These are phyloP conservation scores for Turritopsis rubra DNA, from an alignment of 30 jellyfish, hydroid and myxozoan genomes.

Conservation along the genomic window DNA sequence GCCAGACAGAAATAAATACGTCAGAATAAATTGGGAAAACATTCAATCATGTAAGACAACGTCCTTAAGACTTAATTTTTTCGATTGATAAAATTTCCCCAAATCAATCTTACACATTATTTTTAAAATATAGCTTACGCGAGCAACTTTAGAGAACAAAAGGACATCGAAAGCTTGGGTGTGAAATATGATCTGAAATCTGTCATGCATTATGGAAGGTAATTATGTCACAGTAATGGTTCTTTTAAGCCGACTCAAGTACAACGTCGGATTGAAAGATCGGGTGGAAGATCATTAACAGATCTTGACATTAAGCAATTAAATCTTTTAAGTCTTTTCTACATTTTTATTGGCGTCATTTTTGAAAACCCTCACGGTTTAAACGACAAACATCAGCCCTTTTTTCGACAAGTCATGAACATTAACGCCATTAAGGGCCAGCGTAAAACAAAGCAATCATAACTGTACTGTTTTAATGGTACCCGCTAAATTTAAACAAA, in stretches of 20 bases:
- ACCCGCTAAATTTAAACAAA: too few relatives aligned
- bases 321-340: too few relatives aligned
- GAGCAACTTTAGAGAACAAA: background rate
- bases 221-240: too few relatives aligned
- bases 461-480: too few relatives aligned
- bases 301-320: background rate
- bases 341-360: too few relatives aligned
- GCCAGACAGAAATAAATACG: background rate
- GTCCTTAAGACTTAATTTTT: background rate
- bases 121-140: background rate
- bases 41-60: background rate
- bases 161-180: background rate
- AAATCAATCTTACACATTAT: background rate
- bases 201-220: background rate
- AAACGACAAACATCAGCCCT: too few relatives aligned
- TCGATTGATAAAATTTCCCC: too few relatives aligned
- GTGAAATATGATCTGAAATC: background rate
- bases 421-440: too few relatives aligned
- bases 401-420: too few relatives aligned
- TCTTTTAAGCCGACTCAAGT: too few relatives aligned
- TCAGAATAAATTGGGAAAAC: background rate
- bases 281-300: background rate
- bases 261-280: background rate
- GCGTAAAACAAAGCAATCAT: too few relatives aligned
- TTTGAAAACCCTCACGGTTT: too few relatives aligned